Conservation (phyloP, 2,797 vertebrate genomes). For the Sebastes diaconus region DNA sequence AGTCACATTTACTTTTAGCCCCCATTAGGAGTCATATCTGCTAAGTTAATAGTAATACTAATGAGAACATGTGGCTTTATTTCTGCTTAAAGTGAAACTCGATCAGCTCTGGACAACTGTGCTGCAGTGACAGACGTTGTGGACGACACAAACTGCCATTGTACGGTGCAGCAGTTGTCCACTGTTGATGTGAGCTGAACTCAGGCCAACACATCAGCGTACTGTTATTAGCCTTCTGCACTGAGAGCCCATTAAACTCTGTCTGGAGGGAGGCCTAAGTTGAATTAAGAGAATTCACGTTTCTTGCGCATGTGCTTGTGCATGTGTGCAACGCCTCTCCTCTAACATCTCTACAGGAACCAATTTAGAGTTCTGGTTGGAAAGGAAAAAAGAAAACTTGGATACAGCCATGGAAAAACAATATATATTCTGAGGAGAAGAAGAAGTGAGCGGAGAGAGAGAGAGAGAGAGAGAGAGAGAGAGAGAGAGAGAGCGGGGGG, state of each 20-base stretch:
- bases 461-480: background rate
- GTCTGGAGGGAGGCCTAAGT: conserved; percentile 37
- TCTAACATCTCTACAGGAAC: conserved; percentile 40
- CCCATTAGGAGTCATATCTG: background rate
- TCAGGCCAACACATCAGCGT: conserved; percentile 16
- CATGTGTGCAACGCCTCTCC: background rate
- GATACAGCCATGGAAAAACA: conserved; percentile 52
- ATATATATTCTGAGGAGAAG: conserved; percentile 25
- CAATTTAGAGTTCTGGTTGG: conserved; percentile 23
- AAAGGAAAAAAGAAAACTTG: conserved; percentile 14
- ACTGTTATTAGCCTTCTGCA: conserved; percentile 3
- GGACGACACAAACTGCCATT: conserved; percentile 11
- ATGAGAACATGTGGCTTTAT: background rate
- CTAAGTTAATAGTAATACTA: background rate
- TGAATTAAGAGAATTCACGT: conserved; percentile 54
- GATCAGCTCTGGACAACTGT: background rate
- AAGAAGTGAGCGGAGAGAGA: background rate
- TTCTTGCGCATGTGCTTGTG: conserved; percentile 35
- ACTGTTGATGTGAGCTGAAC: conserved; percentile 19
- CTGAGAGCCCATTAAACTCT: conserved; percentile 19
- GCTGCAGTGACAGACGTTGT: conserved; percentile 8
- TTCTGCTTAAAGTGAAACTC: background rate
- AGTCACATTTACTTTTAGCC: background rate
- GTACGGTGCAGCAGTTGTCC: conserved; percentile 31
- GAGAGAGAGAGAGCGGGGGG: background rate